phyloP scores from a whole-genome alignment of 2,113 vertebrate species.

The Callospermophilus lateralis region DNA sequence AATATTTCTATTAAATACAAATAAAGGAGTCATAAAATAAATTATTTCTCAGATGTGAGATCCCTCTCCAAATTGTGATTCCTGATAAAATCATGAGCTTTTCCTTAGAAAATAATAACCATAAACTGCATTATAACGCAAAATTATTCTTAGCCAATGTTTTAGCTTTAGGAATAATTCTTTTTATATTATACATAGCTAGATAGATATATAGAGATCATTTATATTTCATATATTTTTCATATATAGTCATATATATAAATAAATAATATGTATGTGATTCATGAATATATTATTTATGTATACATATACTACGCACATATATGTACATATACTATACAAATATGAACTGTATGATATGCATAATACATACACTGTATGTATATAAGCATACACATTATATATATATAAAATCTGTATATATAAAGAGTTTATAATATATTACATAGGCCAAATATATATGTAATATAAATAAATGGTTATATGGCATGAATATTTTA shows the following conservation, averaged over 20 bases:
- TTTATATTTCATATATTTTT: neutral
- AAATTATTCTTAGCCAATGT: neutral
- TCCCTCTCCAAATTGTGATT: neutral
- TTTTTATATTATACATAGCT: neutral
- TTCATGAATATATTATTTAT: neutral
- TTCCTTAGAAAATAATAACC: neutral
- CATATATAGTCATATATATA: neutral
- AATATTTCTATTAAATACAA: slow-evolving; percentile 54
- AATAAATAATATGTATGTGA: neutral
- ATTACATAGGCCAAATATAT: neutral
- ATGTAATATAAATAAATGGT: neutral
- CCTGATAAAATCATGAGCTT: slow-evolving; percentile 3
- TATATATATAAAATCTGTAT: neutral
- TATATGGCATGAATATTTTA: neutral
- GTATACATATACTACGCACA: neutral
- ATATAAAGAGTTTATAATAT: neutral
- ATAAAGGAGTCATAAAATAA: slow-evolving; percentile 49
- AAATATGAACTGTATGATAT: neutral
- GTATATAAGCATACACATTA: neutral
- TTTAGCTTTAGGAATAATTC: slow-evolving; percentile 51
- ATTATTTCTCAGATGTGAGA: neutral
- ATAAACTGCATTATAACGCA: slow-evolving; percentile 3
- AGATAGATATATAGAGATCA: neutral
- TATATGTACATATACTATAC: neutral
- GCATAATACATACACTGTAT: neutral